phyloP scores from a whole-genome alignment of 1,140 invertebrate genomes.

The Marisa cornuarietis region DNA sequence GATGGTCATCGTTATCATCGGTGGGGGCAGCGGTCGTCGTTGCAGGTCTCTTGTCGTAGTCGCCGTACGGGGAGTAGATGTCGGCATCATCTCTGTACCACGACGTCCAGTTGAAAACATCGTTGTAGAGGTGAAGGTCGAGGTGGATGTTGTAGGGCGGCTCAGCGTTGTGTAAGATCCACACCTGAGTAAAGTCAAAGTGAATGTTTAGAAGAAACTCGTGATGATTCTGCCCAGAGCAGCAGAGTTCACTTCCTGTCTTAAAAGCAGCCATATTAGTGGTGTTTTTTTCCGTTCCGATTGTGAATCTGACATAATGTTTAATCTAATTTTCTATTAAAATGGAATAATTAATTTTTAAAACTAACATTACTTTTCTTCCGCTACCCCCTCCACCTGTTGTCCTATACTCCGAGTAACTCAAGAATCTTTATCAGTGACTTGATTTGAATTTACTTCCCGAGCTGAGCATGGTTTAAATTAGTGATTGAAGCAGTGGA shows the following conservation, averaged over 20 bases:
- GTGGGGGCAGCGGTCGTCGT: not conserved
- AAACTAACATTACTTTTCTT: not conserved
- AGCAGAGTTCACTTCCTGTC: too few species aligned
- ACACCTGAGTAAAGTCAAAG: conserved; percentile 27
- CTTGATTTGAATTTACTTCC: too few species aligned
- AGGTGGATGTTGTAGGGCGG: conserved; percentile 35
- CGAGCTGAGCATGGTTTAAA: too few species aligned
- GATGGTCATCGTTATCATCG: not conserved
- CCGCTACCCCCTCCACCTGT: too few species aligned
- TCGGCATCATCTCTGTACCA: conserved; percentile 41
- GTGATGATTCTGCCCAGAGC: too few species aligned
- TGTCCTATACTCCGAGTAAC: too few species aligned
- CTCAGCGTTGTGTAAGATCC: conserved; percentile 42
- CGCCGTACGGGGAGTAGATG: conserved; percentile 37
- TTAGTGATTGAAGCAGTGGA: too few species aligned
- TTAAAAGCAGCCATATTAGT: too few species aligned
- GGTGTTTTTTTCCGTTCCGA: too few species aligned
- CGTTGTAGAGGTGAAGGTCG: conserved; percentile 28
- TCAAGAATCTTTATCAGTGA: too few species aligned
- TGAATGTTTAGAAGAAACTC: too few species aligned
- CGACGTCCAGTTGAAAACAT: conserved; percentile 47
- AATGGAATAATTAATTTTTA: not conserved
- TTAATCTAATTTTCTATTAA: not conserved
- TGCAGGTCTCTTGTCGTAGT: conserved; percentile 8
- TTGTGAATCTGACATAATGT: too few species aligned